Conservation (phyloP, 2,888 invertebrate genomes). For the Melieria picta region DNA sequence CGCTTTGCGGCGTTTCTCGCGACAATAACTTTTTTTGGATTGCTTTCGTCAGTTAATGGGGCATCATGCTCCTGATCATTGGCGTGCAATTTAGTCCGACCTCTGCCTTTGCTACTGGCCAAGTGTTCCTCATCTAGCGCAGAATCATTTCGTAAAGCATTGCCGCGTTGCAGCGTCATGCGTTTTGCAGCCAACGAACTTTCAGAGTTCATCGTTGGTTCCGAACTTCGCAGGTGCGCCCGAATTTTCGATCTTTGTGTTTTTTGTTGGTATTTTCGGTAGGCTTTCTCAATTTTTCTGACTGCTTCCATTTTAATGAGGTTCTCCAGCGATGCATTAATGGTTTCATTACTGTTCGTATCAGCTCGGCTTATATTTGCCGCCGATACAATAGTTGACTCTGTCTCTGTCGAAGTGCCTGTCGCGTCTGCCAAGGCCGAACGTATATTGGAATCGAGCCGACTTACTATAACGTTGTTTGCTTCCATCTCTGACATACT, state of each 20-base stretch:
- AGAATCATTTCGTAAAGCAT: conserved; percentile 62
- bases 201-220: conserved; percentile 46
- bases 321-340: conserved; percentile 55
- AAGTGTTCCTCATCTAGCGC: conserved; percentile 59
- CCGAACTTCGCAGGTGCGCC: conserved; percentile 30
- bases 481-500: conserved; percentile 36
- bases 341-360: conserved; percentile 59
- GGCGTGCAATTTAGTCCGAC: not conserved
- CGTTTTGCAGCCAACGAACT: conserved; percentile 58
- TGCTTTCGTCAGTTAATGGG: no score
- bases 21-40: no score
- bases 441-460: conserved; percentile 58
- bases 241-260: conserved; percentile 46
- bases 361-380: conserved; percentile 63
- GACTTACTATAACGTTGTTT: conserved; percentile 14
- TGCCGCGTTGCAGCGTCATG: conserved; percentile 61
- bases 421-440: conserved; percentile 57
- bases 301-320: conserved; percentile 46
- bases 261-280: conserved; percentile 29
- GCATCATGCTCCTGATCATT: no score
- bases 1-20: no score
- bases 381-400: conserved; percentile 63
- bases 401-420: conserved; percentile 62
- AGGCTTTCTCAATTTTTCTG: conserved; percentile 45
- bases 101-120: conserved; percentile 32